Base-by-base conservation (phyloP, 30 jellyfish, hydroid and myxozoan species). In the Turritopsis rubra region DNA sequence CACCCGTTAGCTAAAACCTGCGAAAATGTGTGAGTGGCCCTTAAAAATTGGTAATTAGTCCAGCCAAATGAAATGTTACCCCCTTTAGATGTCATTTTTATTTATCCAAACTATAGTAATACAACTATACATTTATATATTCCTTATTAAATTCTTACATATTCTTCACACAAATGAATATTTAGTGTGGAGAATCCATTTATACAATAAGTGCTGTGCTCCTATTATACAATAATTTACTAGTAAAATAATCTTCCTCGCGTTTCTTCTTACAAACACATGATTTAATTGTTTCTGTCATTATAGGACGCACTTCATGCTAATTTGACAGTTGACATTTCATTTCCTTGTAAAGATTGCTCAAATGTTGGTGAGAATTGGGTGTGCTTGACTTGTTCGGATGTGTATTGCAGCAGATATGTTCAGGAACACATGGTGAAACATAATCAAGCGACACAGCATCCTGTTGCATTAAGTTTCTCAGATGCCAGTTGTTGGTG, bases 401-500 rank as follows among this genome's bases (percentile, higher is more conserved):
- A 31, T n/a, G 96, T 87, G 27, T 87, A 16, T 71, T 91, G 97
- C 54, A 91, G 97, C 80, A 89, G 97, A 65, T 91, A 91, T 52
- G 95, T 87, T 8, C 74, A 84, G 52, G 89, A 84, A 72, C 96
- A 91, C 74, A 91, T 91, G 97, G 91, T 91, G 54, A 29, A 79
- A 29, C 97, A 91, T 31, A 86, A 87, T 60, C 76, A 53, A 65
- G 87, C 52, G 23, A 25, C 94, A 8, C 71, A 72, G 21, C 97
- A 91, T 83, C 96, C 95, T 52, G 70, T 91, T 9, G 95, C 95
- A 75, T 75, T 91, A 13, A 91, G 97, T 72, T 91, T 87, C 76
- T 87, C 96, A 23, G 97, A 91, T 74, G 93, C 93, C 5, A 91
- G 97, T 74, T 84, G 84, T 29, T 91, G 97, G 97, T 91, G 97